phyloP scores from a whole-genome alignment of 2,888 invertebrate genomes.

The Ganaspis brasiliensis region DNA sequence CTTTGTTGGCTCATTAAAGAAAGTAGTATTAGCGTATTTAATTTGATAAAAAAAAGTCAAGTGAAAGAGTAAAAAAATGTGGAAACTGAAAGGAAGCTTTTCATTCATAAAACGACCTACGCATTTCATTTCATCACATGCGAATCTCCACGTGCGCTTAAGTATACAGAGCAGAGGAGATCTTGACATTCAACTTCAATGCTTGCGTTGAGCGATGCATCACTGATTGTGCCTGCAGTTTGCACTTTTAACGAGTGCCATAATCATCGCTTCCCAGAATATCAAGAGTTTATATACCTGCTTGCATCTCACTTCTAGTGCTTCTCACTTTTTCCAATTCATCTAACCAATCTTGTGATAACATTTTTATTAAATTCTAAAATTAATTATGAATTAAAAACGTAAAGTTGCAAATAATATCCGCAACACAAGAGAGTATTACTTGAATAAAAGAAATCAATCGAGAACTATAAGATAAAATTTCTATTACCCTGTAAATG shows the following conservation, averaged over 20 bases:
- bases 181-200: slow-evolving; percentile 43
- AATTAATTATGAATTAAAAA: too few relatives aligned
- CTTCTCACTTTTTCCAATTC: not conserved
- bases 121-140: slow-evolving; percentile 57
- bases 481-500: too few relatives aligned
- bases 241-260: slow-evolving; percentile 40
- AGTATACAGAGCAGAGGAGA: slow-evolving; percentile 29
- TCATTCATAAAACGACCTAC: slow-evolving; percentile 47
- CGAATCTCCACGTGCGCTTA: slow-evolving; percentile 46
- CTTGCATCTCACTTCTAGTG: not conserved
- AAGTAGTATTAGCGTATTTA: too few relatives aligned
- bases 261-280: slow-evolving; percentile 50
- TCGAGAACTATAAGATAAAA: too few relatives aligned
- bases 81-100: slow-evolving; percentile 31
- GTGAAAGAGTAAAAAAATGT: slow-evolving; percentile 3
- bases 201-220: slow-evolving; percentile 32
- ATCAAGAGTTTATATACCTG: not conserved
- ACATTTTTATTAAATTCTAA: not conserved
- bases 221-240: slow-evolving; percentile 35
- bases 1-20: too few relatives aligned
- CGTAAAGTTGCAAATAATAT: too few relatives aligned
- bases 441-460: too few relatives aligned
- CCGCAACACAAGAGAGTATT: too few relatives aligned
- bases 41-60: not conserved
- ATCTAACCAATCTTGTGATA: not conserved